Evolutionary conservation across 1,140 invertebrate genomes (phyloP), one percentile per base, ranked within the genome.

Genomic region (Cydia fagiglandana): DNA sequence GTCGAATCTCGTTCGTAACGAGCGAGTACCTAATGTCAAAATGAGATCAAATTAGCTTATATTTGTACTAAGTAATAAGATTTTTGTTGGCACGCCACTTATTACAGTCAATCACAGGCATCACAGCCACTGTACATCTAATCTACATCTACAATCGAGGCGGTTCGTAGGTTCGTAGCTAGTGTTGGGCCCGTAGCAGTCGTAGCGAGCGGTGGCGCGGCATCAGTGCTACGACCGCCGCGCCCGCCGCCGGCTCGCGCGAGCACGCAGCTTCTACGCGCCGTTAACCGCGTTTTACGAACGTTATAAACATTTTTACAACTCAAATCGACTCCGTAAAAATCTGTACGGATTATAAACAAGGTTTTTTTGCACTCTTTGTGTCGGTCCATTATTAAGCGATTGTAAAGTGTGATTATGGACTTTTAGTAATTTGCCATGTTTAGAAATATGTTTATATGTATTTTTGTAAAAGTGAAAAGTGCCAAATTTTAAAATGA

Each of bases 271-370:
- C 81, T 86, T 83, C 79, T 75, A 81, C 76, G 83, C 78, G 78
- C 79, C 85, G 83, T 88, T 87, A 89, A 88, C 77, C 83, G 82
- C 79, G 81, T 84, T 88, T 86, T 88, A 89, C 83, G 83, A 82
- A 86, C 76, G 80, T 78, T 80, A 81, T 91, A 89, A 89, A 91
- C 81, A 82, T 79, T 88, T 70, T 88, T 88, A 87, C 84, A 84
- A 84, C 83, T 73, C 79, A 81, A 79, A 75, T 77, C 76, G 73
- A 79, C 66, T 38, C 28, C 28, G 66, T 70, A 45, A 70, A 70
- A 70, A 70, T 70, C 66, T 70, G 38, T 70, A 45, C 66, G 66
- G 66, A 70, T 70, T 70, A 24, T 70, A 41, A 70, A 70, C 66
- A 70, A 70, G 30, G 34, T 45, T 70, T 70, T 70, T n/a, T 70